These are phyloP conservation scores for Eilema sororculum DNA, from an alignment of 2,888 invertebrate species.

Conservation along the genomic window DNA sequence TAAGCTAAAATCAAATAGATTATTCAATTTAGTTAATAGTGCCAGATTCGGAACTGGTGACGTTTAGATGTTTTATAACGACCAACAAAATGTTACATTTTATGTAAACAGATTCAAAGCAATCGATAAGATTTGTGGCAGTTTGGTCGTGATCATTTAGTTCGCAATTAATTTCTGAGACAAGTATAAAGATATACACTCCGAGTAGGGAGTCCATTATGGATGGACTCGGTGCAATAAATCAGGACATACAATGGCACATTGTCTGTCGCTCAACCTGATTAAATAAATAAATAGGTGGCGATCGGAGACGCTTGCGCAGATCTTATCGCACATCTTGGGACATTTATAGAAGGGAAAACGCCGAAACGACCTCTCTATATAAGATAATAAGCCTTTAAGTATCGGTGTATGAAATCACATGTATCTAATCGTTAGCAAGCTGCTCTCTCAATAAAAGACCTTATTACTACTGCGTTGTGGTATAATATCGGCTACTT, in stretches of 20 bases:
- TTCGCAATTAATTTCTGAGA: constrained; percentile 52
- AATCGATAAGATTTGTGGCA: constrained; percentile 38
- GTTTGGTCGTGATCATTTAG: constrained; percentile 41
- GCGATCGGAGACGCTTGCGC: constrained; percentile 76
- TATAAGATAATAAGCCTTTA: constrained; percentile 64
- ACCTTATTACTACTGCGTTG: constrained; percentile 59
- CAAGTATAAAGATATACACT: constrained; percentile 62
- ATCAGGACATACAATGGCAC: constrained; percentile 84
- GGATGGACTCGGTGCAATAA: constrained; percentile 74
- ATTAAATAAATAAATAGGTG: constrained; percentile 86
- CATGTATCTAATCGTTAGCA: constrained; percentile 61
- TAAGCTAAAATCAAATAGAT: constrained; percentile 50
- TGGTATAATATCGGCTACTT: constrained; percentile 55
- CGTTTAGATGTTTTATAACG: constrained; percentile 16
- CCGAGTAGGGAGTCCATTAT: constrained; percentile 67
- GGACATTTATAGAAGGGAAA: constrained; percentile 71
- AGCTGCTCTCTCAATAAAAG: constrained; percentile 52
- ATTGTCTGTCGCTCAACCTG: constrained; percentile 85
- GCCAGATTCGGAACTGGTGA: constrained; percentile 30
- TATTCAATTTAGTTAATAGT: constrained; percentile 50
- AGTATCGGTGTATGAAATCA: constrained; percentile 60
- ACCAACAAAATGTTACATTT: constrained; percentile 39
- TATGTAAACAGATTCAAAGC: constrained; percentile 45
- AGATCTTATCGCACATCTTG: constrained; percentile 77
- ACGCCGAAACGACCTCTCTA: constrained; percentile 67